phyloP scores from a whole-genome alignment of 2,888 invertebrate species.

The Brenthis ino region DNA sequence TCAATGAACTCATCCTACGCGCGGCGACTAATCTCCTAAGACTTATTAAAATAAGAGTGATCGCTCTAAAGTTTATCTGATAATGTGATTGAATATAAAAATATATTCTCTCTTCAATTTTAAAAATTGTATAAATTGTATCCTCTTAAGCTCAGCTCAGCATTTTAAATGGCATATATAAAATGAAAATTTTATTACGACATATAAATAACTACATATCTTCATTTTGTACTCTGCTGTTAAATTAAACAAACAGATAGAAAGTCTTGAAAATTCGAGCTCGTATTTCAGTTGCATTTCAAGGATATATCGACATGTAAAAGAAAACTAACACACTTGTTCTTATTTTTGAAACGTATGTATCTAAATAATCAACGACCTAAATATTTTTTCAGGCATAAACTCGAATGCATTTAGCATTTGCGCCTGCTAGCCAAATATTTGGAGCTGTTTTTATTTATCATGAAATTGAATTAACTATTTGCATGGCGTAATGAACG shows the following conservation, averaged over 20 bases:
- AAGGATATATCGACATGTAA: not conserved
- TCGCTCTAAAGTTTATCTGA: not conserved
- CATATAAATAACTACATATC: too few species aligned
- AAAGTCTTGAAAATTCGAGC: not conserved
- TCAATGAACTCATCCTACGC: slow-evolving; percentile 17
- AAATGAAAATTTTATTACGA: too few species aligned
- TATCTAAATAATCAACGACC: slow-evolving; percentile 26
- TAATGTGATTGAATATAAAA: not conserved
- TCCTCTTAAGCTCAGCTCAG: too few species aligned
- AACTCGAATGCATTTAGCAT: slow-evolving; percentile 26
- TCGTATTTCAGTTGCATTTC: not conserved
- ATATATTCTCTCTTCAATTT: too few species aligned
- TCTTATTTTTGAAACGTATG: slow-evolving; percentile 17
- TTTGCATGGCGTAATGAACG: slow-evolving; percentile 31
- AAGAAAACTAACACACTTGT: not conserved
- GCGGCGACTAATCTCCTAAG: not conserved
- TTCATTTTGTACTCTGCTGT: too few species aligned
- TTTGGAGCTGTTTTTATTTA: slow-evolving; percentile 31
- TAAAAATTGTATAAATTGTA: too few species aligned
- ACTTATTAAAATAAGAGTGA: not conserved
- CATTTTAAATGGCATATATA: too few species aligned
- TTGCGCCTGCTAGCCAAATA: slow-evolving; percentile 25
- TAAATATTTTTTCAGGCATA: slow-evolving; percentile 28
- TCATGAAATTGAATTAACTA: slow-evolving; percentile 29
- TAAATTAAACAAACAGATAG: not conserved